Evolutionary conservation across 2,113 vertebrate genomes (phyloP).

Genomic region (Ranitomeya variabilis): DNA sequence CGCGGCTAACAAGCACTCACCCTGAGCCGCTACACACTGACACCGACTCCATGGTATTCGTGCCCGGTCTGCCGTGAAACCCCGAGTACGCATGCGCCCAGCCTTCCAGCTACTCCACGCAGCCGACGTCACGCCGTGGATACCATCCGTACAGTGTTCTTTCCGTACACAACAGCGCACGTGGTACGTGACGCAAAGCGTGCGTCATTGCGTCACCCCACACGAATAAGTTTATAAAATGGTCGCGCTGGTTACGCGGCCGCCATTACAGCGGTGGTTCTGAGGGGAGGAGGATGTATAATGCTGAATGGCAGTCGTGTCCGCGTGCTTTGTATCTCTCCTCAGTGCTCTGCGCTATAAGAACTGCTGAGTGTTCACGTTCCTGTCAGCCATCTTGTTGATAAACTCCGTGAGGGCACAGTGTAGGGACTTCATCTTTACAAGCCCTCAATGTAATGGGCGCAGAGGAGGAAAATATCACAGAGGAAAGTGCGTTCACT

Average conservation of each 20-base stretch:
- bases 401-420: too few species aligned
- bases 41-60: conserved; percentile 20
- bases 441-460: too few species aligned
- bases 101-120: background rate
- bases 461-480: too few species aligned
- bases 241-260: background rate
- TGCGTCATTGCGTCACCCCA: background rate
- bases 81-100: conserved; percentile 6
- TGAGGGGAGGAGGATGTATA: too few species aligned
- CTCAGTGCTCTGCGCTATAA: background rate
- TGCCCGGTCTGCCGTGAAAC: conserved; percentile 16
- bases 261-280: background rate
- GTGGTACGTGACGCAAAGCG: conserved; percentile 4
- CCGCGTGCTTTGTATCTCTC: too few species aligned
- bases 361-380: too few species aligned
- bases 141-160: background rate
- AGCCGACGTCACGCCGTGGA: background rate
- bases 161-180: conserved; percentile 29
- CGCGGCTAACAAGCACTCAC: background rate
- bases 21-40: background rate
- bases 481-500: too few species aligned
- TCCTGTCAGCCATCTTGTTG: too few species aligned
- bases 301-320: too few species aligned
- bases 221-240: background rate
- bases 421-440: too few species aligned